Conservation (phyloP, 2,113 vertebrate genomes). For the Phasianus colchicus region DNA sequence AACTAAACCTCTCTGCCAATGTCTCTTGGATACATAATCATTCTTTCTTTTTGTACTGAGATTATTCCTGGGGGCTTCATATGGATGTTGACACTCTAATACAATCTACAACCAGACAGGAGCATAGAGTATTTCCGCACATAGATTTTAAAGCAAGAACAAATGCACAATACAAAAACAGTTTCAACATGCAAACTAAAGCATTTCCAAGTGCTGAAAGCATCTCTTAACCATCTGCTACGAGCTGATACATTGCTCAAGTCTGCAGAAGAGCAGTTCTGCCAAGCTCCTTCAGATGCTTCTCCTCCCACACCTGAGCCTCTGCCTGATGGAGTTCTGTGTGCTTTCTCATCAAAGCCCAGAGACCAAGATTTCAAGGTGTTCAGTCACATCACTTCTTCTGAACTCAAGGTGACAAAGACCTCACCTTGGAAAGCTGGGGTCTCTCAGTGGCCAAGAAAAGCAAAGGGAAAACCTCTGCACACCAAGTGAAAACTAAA, state of each 20-base stretch:
- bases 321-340: not conserved
- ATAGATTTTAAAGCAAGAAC: not conserved
- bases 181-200: not conserved
- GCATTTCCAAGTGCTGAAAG: not conserved
- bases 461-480: not conserved
- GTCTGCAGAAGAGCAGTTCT: not conserved
- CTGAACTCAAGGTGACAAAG: not conserved
- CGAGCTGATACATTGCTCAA: not conserved
- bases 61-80: not conserved
- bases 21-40: not conserved
- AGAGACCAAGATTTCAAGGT: not conserved
- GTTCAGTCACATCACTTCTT: not conserved
- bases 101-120: not conserved
- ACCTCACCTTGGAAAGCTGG: not conserved
- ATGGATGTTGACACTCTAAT: not conserved
- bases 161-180: constrained; percentile 1
- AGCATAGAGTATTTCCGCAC: not conserved
- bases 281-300: not conserved
- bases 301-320: not conserved
- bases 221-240: not conserved
- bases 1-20: not conserved
- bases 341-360: not conserved
- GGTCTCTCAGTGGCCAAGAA: not conserved
- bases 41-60: not conserved
- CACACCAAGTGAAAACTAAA: not conserved